Evolutionary conservation across 2,113 vertebrate genomes (phyloP), one percentile per base, ranked within the genome.

Genomic region (Psettodes erumei): DNA sequence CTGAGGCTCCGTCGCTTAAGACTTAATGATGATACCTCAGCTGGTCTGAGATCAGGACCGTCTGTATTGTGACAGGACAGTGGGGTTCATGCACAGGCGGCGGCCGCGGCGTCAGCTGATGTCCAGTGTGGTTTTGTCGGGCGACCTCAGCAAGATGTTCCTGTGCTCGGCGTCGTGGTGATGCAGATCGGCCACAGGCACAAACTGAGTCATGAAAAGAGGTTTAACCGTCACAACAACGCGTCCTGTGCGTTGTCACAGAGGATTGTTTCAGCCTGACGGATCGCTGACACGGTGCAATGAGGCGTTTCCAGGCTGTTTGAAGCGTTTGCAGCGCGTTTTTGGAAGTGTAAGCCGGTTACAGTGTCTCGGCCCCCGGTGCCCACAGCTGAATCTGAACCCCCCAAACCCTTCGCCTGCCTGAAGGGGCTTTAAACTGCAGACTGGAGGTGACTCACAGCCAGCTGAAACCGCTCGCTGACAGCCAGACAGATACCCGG

Each of bases 391-490:
- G 62, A 71, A 77, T 53, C 43, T 16, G n/a, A 62, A 47, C 12
- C 18, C 63, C 12, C 35, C 37, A n/a, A n/a, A n/a, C 45, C 47
- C 30, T 7, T 15, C 2, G n/a, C 19, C 75, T 77, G 71, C 62
- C 80, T 71, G 60, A 58, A 81, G 77, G 63, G 18, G 56, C 45
- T 66, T 75, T 83, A 81, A 78, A 64, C 50, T 60, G 71, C 40
- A 75, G 64, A 61, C 48, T 55, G 59, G 70, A 65, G 79, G 77
- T 83, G 84, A 83, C 71, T 85, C 73, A 81, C 35, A 79, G 60
- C 67, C 76, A 62, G 60, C 79, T 69, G 82, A 84, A 79, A 72
- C 66, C 61, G 60, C 77, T 79, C 75, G 77, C 43, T 83, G 88
- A 85, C 75, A 75, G 70, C 27, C 86, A 82, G 72, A 50, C 86